Base-by-base conservation (phyloP, 2,113 vertebrate genomes). In the Tragelaphus strepsiceros region DNA sequence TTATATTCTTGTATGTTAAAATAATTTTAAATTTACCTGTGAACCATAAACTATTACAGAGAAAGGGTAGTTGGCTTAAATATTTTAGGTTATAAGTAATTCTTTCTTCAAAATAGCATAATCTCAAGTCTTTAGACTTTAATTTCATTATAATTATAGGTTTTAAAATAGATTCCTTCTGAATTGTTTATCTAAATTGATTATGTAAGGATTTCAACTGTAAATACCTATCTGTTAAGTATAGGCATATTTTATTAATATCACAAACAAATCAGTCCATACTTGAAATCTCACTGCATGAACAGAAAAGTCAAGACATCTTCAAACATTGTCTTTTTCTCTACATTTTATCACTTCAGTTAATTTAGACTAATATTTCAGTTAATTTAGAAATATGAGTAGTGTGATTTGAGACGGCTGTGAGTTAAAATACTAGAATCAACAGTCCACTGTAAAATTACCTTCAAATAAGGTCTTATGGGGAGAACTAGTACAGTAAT, bases 321-420 rank as follows among this genome's bases (percentile, higher is more conserved):
- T 92, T 94, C 26, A 93, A 56, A 88, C 62, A 84, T 88, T 90
- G 30, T 78, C 54, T 88, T 85, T 91, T 16, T 93, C 24, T 95
- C 30, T 62, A 35, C 24, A 16, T 64, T 95, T 95, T 83, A 94
- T 51, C 80, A 64, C n/a, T 78, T 35, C 67, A 71, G 67, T 39
- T 71, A 71, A 71, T 35, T 35, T 71, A 71, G 54, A 82, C 7
- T 87, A 61, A 56, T 85, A 87, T 39, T 88, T 28, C 64, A 74
- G 6, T 96, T 94, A 96, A 58, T 78, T 93, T 96, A 93, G 90
- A 56, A 71, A 15, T 94, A 67, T 95, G 19, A 54, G 56, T 87
- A 90, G 53, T 91, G 32, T 82, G 67, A 74, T 88, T 77, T 97
- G 56, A 96, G 58, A 88, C 32, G 62, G 15, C 64, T 87, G 0